Conservation (phyloP, 2,113 vertebrate genomes). For the Cromileptes altivelis region DNA sequence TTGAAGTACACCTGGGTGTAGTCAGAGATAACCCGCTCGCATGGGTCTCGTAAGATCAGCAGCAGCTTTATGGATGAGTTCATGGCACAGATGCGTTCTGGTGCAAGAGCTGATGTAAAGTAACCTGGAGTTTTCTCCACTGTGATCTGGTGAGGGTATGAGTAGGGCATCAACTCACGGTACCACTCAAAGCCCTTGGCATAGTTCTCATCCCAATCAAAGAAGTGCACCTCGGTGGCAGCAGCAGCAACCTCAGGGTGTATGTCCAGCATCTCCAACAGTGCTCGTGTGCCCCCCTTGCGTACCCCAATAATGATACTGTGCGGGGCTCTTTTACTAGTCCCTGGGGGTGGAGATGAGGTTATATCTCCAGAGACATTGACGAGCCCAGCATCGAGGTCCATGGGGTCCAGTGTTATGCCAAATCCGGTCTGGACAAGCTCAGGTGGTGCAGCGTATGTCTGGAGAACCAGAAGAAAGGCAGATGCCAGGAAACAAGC, state of each 20-base stretch:
- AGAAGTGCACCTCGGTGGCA: constrained; percentile 95
- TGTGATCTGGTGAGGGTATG: constrained; percentile 93
- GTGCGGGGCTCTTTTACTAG: constrained; percentile 88
- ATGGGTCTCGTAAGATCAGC: constrained; percentile 92
- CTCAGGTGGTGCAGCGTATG: constrained; percentile 82
- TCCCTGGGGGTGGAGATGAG: constrained; percentile 87
- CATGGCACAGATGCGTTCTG: constrained; percentile 92
- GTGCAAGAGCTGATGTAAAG: constrained; percentile 92
- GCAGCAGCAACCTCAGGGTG: constrained; percentile 93
- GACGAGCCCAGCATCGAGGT: constrained; percentile 76
- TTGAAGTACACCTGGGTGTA: constrained; percentile 97
- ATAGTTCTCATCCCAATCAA: constrained; percentile 96
- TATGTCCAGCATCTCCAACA: constrained; percentile 95
- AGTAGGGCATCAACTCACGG: constrained; percentile 92
- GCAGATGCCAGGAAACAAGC: constrained; percentile 87
- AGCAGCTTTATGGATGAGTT: constrained; percentile 94
- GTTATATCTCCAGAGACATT: constrained; percentile 84
- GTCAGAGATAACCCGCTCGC: constrained; percentile 93
- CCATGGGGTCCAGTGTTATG: constrained; percentile 76
- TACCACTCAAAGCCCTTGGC: constrained; percentile 94
- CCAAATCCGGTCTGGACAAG: constrained; percentile 75
- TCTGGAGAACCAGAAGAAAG: constrained; percentile 88
- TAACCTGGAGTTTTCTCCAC: constrained; percentile 96
- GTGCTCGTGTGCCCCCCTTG: constrained; percentile 92
- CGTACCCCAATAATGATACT: constrained; percentile 95